Evolutionary conservation across 37 sponge, comb jelly and placozoan genomes (phyloP), one percentile per base, ranked within the genome.

Genomic region (Agelas oroides): DNA sequence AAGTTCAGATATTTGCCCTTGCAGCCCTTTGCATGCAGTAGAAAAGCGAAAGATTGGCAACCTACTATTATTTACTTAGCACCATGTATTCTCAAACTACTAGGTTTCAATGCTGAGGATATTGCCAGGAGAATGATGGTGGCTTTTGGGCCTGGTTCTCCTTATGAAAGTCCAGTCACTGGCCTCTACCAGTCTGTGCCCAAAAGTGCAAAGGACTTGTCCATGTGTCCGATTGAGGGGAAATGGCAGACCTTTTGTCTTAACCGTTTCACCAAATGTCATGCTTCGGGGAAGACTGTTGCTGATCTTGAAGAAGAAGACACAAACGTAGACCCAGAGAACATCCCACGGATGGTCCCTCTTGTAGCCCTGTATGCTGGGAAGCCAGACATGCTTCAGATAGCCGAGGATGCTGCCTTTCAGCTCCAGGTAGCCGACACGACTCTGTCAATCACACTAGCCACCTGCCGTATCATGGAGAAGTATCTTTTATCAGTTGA

Each of bases 61-160:
- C 6, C 46, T 46, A 46, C 46, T n/a, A n/a, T n/a, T n/a, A n/a
- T n/a, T n/a, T n/a, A n/a, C n/a, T n/a, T n/a, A n/a, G n/a, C n/a
- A n/a, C n/a, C n/a, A n/a, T n/a, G n/a, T n/a, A n/a, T n/a, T n/a
- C n/a, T n/a, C n/a, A n/a, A n/a, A n/a, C n/a, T n/a, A n/a, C 8
- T n/a, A 91, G 92, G 92, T 5, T 70, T 91, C 21, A 61, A 86
- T 71, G 53, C 75, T 30, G 59, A 81, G 0, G 59, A 81, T 46
- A 31, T 28, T 28, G 71, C 61, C 21, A 67, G 66, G 37, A 52
- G 27, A 19, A 30, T 71, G 14, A 52, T 82, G 55, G 33, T 58
- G 23, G 41, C 73, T 19, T 91, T 84, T 70, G 92, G 87, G 3
- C 83, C 87, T 25, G 75, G 75, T 23, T 69, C 80, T 0, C 71